These are phyloP conservation scores for Patella caerulea DNA, from an alignment of 2,888 invertebrate genomes.

Conservation along the genomic window DNA sequence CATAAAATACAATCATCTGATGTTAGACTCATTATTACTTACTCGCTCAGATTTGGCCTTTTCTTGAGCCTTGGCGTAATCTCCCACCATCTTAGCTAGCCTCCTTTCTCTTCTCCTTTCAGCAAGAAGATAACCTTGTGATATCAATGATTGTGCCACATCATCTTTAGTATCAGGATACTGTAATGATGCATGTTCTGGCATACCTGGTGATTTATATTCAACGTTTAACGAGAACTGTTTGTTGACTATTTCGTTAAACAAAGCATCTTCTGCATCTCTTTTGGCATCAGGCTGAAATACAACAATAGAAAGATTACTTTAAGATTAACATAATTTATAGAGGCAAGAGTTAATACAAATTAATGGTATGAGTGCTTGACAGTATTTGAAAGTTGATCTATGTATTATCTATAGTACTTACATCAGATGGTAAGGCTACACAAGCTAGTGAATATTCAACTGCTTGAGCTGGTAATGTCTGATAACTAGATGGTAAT, in stretches of 20 bases:
- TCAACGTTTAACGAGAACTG: slow-evolving; percentile 88
- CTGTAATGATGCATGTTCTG: slow-evolving; percentile 61
- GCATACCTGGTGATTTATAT: slow-evolving; percentile 75
- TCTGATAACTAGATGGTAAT: slow-evolving; percentile 83
- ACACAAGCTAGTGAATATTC: slow-evolving; percentile 90
- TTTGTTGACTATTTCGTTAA: slow-evolving; percentile 80
- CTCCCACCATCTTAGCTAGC: slow-evolving; percentile 80
- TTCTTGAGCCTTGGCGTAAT: slow-evolving; percentile 89
- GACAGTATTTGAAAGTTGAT: no score
- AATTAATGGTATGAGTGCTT: no score
- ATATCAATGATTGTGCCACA: slow-evolving; percentile 83
- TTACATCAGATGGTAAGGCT: slow-evolving; percentile 86
- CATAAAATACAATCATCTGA: no score
- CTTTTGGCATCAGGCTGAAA: slow-evolving; percentile 81
- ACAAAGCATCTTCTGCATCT: slow-evolving; percentile 81
- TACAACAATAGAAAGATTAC: slow-evolving; percentile 9
- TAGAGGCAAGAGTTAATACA: no score
- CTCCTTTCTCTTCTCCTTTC: slow-evolving; percentile 85
- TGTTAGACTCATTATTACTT: slow-evolving; percentile 35
- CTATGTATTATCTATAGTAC: slow-evolving; percentile 49
- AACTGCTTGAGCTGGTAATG: slow-evolving; percentile 80
- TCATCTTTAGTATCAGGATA: slow-evolving; percentile 76
- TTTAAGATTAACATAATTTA: background rate
- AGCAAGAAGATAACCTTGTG: slow-evolving; percentile 87
- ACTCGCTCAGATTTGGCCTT: slow-evolving; percentile 83